Base-by-base conservation (phyloP, 2,888 invertebrate genomes). In the Lymantria monacha region DNA sequence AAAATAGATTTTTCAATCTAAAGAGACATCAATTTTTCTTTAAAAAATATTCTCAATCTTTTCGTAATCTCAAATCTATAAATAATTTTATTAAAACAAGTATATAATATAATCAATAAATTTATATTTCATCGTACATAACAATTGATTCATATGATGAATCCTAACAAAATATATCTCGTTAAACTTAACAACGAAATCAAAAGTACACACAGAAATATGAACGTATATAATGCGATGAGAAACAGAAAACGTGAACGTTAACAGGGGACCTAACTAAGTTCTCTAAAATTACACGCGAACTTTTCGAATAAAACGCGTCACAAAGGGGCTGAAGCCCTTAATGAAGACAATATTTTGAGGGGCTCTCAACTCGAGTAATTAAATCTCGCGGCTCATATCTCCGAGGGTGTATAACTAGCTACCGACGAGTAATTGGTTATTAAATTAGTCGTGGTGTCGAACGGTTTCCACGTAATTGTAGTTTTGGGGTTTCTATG, bases 221-320 rank as follows among this genome's bases (percentile, higher is more conserved):
- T 51, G 40, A 59, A 64, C 52, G 55, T 46, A 59, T 68, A 61
- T 55, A 53, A 69, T 62, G 45, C 71, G 70, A 59, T 65, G 70
- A 69, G 66, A 74, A 74, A 78, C 78, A 71, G 66, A 63, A n/a
- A 74, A 70, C 62, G 73, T 70, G 77, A 79, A 79, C 76, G 79
- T 79, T 84, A 83, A 84, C 82, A 76, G 82, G 79, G 72, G 53
- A 66, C 56, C 70, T 79, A 79, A 83, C 81, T 73, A 81, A 85
- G 79, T 88, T 87, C 76, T 46, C 63, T 65, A 63, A 79, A 87
- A 84, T 88, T 85, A 87, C 79, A 77, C 70, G 71, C 55, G 66
- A 89, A 89, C 82, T 90, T 90, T 87, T 87, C 87, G 76, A 88
- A 88, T 90, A 85, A 88, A 88, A 85, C 80, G 79, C 61, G 74